Percentiles rank a stretch among this genome's conserved stretches.
phyloP scores from a whole-genome alignment of 2,888 invertebrate species.

The Aromia moschata region DNA sequence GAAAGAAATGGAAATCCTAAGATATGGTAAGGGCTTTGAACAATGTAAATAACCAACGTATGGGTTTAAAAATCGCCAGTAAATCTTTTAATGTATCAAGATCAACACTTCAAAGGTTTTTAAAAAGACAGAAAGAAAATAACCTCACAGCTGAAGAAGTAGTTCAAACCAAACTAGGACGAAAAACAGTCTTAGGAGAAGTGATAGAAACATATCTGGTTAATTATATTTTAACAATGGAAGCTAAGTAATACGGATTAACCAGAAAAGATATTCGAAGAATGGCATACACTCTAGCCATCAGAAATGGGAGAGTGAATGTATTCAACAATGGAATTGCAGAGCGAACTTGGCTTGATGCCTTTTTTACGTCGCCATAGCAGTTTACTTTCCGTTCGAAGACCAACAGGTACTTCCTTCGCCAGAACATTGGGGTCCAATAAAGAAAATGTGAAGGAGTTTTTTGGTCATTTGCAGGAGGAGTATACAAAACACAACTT shows the following conservation, averaged over 20 bases:
- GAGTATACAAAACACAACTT: slow-evolving; percentile 16
- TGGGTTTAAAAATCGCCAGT: slow-evolving; percentile 2
- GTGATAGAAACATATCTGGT: slow-evolving; percentile 10
- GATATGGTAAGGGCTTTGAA: not conserved
- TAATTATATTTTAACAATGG: slow-evolving; percentile 16
- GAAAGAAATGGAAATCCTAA: slow-evolving; percentile 2
- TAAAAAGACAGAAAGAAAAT: not conserved
- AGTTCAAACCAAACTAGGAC: slow-evolving; percentile 5
- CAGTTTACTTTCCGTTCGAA: slow-evolving; percentile 20
- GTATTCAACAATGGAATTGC: slow-evolving; percentile 29
- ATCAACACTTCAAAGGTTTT: slow-evolving; percentile 4
- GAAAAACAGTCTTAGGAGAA: slow-evolving; percentile 17
- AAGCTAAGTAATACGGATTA: slow-evolving; percentile 16
- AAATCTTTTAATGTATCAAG: not conserved
- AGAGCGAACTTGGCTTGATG: slow-evolving; percentile 24
- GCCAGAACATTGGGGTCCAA: slow-evolving; percentile 16
- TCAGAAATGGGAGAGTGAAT: slow-evolving; percentile 27
- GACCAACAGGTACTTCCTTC: slow-evolving; percentile 17
- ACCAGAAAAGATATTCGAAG: slow-evolving; percentile 20
- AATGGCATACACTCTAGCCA: slow-evolving; percentile 8
- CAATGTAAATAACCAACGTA: slow-evolving; percentile 2
- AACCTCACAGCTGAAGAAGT: not conserved
- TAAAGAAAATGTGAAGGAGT: slow-evolving; percentile 12
- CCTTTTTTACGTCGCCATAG: slow-evolving; percentile 23
- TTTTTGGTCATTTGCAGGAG: slow-evolving; percentile 16